Evolutionary conservation across 2,888 invertebrate genomes (phyloP), one percentile per base, ranked within the genome.

Genomic region (Zootermopsis nevadensis): DNA sequence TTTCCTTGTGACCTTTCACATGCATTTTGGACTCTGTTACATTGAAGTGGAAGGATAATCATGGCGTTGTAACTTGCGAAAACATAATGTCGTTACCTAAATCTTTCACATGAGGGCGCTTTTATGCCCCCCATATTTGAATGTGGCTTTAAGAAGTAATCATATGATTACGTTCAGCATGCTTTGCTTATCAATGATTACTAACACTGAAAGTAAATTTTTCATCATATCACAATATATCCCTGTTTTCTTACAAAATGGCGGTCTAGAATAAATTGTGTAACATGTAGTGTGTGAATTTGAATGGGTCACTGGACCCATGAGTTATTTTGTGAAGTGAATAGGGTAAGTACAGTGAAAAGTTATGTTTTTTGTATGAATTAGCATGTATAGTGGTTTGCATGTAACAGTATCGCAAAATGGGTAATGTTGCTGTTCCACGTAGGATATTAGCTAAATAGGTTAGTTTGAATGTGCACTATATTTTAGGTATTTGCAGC

Each of bases 1-100:
- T 83, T 60, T 74, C 79, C 22, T 83, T 79, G 81, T 82, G 83
- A 77, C 84, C 77, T 67, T 84, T 83, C 81, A 77, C 67, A 72
- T 76, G 81, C 84, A 84, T 82, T 82, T 84, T 79, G 81, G 77
- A 79, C 48, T 77, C 82, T 42, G 76, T 83, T 80, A 42, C 55
- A 30, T 72, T 42, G 74, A 60, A 55, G 35, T 82, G n/a, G 82
- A 74, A 72, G 55, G 82, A 76, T 82, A n/a, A 76, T 82, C 82
- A 82, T 82, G 82, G 82, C 82, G 82, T 82, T 55, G 38, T 76
- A 72, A 67, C 48, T 48, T 81, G 31, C 15, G 72, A 74, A 74
- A 74, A 38, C 38, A 10, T n/a, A 33, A 74, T 15, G 38, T 15
- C 74, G 19, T 33, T 74, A 74, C 22, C 74, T 38, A 74, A 42